Conservation (phyloP, 2,888 invertebrate genomes). For the Carpatolechia fugitivella region DNA sequence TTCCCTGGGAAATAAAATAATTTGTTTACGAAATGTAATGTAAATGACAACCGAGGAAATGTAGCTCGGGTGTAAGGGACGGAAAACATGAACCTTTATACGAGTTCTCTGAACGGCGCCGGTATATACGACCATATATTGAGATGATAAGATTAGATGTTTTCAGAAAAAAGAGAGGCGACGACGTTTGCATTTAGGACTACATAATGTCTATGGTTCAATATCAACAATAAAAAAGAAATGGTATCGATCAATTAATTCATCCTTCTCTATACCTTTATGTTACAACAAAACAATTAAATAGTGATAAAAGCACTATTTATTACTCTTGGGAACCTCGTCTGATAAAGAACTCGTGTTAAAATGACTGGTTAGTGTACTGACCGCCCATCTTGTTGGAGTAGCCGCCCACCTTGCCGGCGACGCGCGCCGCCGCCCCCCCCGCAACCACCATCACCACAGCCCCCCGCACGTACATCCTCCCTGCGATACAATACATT, state of each 20-base stretch:
- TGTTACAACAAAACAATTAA: too few species aligned
- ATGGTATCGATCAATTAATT: too few species aligned
- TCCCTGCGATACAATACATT: constrained; percentile 33
- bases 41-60: neutral
- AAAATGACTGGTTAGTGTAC: neutral
- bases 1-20: constrained; percentile 79
- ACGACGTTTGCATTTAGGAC: too few species aligned
- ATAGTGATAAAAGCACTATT: too few species aligned
- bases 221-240: too few species aligned
- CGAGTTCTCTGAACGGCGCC: too few species aligned
- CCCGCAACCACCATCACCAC: constrained; percentile 58
- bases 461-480: constrained; percentile 47
- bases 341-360: too few species aligned
- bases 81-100: neutral
- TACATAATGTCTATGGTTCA: too few species aligned
- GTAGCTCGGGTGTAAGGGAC: neutral
- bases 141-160: too few species aligned
- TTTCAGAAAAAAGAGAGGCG: too few species aligned
- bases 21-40: neutral
- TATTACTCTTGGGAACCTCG: too few species aligned
- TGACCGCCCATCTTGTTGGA: constrained; percentile 86
- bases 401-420: constrained; percentile 87
- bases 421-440: constrained; percentile 85
- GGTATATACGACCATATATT: neutral
- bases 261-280: too few species aligned